Percentiles rank a stretch among this genome's conserved stretches.
phyloP scores from a whole-genome alignment of 2,797 vertebrate genomes.

The Coregonus ussuriensis region DNA sequence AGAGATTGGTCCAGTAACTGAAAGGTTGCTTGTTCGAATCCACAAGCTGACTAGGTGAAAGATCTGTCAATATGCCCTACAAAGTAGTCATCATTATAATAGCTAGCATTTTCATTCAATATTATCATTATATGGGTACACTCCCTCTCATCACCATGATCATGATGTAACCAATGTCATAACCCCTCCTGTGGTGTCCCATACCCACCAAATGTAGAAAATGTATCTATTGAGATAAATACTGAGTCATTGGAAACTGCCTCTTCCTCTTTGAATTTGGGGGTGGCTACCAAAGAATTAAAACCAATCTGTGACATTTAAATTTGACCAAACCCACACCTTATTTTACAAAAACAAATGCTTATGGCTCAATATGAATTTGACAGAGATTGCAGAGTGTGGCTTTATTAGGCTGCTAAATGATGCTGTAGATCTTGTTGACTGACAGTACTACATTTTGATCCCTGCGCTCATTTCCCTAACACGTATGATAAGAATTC shows the following conservation, averaged over 20 bases:
- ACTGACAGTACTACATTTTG: not conserved
- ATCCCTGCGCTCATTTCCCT: not conserved
- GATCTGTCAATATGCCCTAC: too few relatives aligned
- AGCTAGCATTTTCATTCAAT: not conserved
- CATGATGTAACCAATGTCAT: not conserved
- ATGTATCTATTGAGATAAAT: not conserved
- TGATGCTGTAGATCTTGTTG: not conserved
- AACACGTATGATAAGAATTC: slow-evolving; percentile 16
- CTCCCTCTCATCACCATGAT: not conserved
- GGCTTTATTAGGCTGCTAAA: not conserved
- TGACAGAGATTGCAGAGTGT: not conserved
- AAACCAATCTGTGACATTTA: too few relatives aligned
- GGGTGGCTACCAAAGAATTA: not conserved
- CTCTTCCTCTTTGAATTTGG: not conserved
- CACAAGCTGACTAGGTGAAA: too few relatives aligned
- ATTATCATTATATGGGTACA: not conserved
- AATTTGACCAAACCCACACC: not conserved
- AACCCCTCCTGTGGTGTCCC: not conserved
- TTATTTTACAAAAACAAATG: not conserved
- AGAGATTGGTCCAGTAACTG: too few relatives aligned
- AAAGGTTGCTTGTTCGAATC: too few relatives aligned
- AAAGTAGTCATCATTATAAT: not conserved
- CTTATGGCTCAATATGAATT: too few relatives aligned
- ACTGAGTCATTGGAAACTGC: not conserved
- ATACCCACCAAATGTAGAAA: not conserved